phyloP scores from a whole-genome alignment of 2,797 vertebrate species.

The Falco berigora region DNA sequence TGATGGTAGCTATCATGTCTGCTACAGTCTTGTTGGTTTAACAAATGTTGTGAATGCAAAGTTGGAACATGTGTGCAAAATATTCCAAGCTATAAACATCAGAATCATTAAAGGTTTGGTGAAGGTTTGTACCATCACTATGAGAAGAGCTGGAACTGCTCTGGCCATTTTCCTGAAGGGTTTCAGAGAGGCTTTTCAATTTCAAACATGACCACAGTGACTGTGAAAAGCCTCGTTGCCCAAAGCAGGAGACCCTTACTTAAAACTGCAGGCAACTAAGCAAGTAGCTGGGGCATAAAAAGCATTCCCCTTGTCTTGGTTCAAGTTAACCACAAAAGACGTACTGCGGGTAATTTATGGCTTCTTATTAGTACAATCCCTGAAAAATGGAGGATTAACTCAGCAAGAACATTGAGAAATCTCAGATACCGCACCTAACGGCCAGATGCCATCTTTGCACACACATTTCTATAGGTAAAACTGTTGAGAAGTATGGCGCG shows the following conservation, averaged over 20 bases:
- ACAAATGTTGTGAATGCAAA: constrained; percentile 48
- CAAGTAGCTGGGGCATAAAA: not conserved
- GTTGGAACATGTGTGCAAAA: constrained; percentile 48
- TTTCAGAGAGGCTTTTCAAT: not conserved
- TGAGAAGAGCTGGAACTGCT: not conserved
- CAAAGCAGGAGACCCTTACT: not conserved
- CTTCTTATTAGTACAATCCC: not conserved
- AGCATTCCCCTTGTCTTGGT: not conserved
- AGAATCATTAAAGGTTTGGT: not conserved
- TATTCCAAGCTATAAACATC: constrained; percentile 22
- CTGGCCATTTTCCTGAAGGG: not conserved
- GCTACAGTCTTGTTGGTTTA: constrained; percentile 45
- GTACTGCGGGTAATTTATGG: not conserved
- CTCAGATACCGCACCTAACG: not conserved
- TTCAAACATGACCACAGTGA: not conserved
- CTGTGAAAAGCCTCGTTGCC: not conserved
- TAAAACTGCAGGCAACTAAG: not conserved
- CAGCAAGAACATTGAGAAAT: not conserved
- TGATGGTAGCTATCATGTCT: constrained; percentile 58
- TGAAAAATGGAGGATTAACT: not conserved
- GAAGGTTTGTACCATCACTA: not conserved
- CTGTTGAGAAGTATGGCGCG: not conserved
- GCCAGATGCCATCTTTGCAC: not conserved
- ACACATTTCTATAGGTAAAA: not conserved
- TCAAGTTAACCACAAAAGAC: not conserved